These are phyloP conservation scores for Drosophila nigrodunni DNA, from an alignment of 1,140 invertebrate species.

Conservation along the genomic window DNA sequence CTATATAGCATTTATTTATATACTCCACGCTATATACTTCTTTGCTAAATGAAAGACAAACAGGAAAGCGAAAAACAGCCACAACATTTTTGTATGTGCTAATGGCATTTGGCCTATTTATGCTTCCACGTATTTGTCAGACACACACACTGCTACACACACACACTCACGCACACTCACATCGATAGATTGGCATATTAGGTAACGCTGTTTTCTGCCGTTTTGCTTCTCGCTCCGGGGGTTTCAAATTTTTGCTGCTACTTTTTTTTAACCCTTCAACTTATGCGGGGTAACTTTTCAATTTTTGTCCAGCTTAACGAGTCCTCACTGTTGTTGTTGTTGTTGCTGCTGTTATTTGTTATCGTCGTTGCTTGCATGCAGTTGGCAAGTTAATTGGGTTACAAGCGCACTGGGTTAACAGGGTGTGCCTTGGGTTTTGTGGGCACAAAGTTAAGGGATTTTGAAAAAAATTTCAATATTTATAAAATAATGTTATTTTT, in stretches of 20 bases:
- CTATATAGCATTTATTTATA: conserved; percentile 17
- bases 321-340: conserved; percentile 3
- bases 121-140: conserved; percentile 72
- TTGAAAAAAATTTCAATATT: neutral
- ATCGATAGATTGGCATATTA: conserved; percentile 51
- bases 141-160: conserved; percentile 33
- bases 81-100: conserved; percentile 61
- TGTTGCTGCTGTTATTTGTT: conserved; percentile 11
- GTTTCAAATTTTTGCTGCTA: conserved; percentile 55
- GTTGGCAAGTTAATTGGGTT: conserved; percentile 77
- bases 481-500: neutral
- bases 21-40: conserved; percentile 6
- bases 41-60: conserved; percentile 13
- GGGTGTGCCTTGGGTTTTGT: conserved; percentile 36
- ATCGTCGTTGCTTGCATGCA: conserved; percentile 26
- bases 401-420: conserved; percentile 70
- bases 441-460: neutral
- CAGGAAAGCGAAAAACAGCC: conserved; percentile 60
- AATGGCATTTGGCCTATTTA: conserved; percentile 84
- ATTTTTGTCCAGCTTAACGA: conserved; percentile 35
- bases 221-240: conserved; percentile 50
- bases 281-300: conserved; percentile 62
- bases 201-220: conserved; percentile 53
- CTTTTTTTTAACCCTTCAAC: conserved; percentile 33
- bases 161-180: conserved; percentile 14